Conservation (phyloP, 1,140 invertebrate species). For the Metaphire vulgaris region DNA sequence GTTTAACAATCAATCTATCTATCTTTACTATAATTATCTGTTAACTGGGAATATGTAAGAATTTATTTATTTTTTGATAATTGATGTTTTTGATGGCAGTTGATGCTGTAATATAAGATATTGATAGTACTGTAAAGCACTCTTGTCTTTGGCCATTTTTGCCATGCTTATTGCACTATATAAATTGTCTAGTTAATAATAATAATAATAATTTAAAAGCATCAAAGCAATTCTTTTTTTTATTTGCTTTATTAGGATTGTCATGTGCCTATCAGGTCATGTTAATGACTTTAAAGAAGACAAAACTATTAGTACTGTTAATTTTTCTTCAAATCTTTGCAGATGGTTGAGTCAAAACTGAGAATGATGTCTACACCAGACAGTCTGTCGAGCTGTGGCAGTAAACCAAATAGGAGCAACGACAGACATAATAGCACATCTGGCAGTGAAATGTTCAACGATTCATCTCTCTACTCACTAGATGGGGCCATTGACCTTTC, state of each 20-base stretch:
- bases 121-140: too few species aligned
- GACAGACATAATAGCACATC: not conserved
- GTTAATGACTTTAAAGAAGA: not conserved
- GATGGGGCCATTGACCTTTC: slow-evolving; percentile 27
- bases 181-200: too few species aligned
- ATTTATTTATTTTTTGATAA: not conserved
- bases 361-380: not conserved
- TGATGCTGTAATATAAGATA: too few species aligned
- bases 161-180: too few species aligned
- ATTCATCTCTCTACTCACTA: slow-evolving; percentile 14
- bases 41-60: not conserved
- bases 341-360: not conserved
- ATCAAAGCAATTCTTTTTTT: too few species aligned
- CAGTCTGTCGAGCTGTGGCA: not conserved
- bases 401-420: not conserved
- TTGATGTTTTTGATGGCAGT: too few species aligned
- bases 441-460: not conserved
- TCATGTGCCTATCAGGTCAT: too few species aligned
- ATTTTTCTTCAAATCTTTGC: not conserved
- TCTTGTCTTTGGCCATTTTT: too few species aligned
- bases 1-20: not conserved
- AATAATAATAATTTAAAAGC: not conserved
- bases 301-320: not conserved
- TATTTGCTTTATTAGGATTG: too few species aligned
- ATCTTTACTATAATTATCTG: not conserved